Evolutionary conservation across 2,113 vertebrate genomes (phyloP), one percentile per base, ranked within the genome.

Genomic region (Saguinus imperator): DNA sequence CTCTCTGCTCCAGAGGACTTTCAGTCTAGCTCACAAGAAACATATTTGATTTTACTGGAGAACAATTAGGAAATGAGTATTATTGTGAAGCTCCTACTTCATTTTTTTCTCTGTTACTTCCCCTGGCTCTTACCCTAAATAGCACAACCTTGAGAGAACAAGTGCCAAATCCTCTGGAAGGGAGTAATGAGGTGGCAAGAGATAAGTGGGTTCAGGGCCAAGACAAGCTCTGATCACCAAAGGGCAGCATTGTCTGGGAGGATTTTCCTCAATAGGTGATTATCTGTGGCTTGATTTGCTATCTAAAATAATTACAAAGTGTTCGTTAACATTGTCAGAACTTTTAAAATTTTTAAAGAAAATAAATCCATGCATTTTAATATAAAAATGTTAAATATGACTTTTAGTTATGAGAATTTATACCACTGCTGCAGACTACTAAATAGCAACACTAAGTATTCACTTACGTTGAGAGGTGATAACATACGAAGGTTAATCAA

Each of bases 271-370:
- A 45, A 16, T 25, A 66, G 13, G 23, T 61, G 18, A 61, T 35
- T 4, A 6, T 17, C 3, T 10, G 8, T 29, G 9, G 6, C 23
- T 91, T 64, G 13, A 29, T 6, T 80, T 57, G 1, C 1, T 37
- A 1, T 83, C 25, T 55, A 29, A 23, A 90, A 97, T 45, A 45
- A 91, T 82, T 77, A 81, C 0, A 90, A 84, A 89, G 64, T 75
- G 5, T 4, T 76, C 13, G 25, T 48, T 43, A 20, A 61, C 11
- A n/a, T 57, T 35, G 12, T 23, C 18, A 85, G 64, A 76, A 80
- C 0, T 50, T 77, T 1, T 11, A 50, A 32, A 70, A 23, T 32
- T 57, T 80, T 76, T 66, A 77, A 40, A 89, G 43, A 66, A 93
- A 93, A 87, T 29, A 76, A 79, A 80, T n/a, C 2, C 4, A 70